Percentiles rank a stretch among this genome's conserved stretches.
phyloP scores from a whole-genome alignment of 2,888 invertebrate genomes.

The Petrophora chlorosata region DNA sequence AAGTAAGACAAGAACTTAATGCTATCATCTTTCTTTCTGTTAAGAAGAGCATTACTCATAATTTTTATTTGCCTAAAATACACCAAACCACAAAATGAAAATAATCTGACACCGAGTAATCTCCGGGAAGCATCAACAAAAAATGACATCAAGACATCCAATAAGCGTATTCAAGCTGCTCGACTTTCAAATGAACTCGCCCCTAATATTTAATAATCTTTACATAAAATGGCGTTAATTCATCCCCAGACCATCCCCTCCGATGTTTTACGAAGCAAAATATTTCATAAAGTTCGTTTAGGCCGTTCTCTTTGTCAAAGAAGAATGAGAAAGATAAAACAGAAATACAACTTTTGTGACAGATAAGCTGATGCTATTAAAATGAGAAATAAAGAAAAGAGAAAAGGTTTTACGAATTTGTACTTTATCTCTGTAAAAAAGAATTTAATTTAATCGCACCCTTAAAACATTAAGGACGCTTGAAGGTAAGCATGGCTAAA shows the following conservation, averaged over 20 bases:
- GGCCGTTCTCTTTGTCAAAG: conserved; percentile 3
- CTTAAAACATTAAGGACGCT: neutral
- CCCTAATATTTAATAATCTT: conserved; percentile 11
- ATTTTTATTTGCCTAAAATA: too few relatives aligned
- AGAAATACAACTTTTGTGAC: neutral
- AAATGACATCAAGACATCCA: neutral
- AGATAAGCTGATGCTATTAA: neutral
- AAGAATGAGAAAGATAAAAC: conserved; percentile 6
- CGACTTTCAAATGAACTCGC: conserved; percentile 5
- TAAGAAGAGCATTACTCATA: too few relatives aligned
- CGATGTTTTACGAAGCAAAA: conserved; percentile 16
- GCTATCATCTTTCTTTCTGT: too few relatives aligned
- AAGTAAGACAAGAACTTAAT: too few relatives aligned
- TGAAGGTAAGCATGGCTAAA: too few relatives aligned
- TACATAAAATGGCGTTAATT: conserved; percentile 7
- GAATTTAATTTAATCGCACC: neutral
- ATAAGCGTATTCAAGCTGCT: conserved; percentile 2
- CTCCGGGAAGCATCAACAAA: neutral
- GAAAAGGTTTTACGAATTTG: neutral
- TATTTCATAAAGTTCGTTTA: conserved; percentile 16
- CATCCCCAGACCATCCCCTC: conserved; percentile 1
- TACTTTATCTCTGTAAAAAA: neutral
- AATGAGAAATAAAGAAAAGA: too few relatives aligned
- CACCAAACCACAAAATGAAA: neutral
- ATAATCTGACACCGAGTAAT: neutral